Percentiles rank a stretch among this genome's conserved stretches.
Evolutionary conservation across 2,797 vertebrate genomes (phyloP).

Genomic region (Peromyscus eremicus): DNA sequence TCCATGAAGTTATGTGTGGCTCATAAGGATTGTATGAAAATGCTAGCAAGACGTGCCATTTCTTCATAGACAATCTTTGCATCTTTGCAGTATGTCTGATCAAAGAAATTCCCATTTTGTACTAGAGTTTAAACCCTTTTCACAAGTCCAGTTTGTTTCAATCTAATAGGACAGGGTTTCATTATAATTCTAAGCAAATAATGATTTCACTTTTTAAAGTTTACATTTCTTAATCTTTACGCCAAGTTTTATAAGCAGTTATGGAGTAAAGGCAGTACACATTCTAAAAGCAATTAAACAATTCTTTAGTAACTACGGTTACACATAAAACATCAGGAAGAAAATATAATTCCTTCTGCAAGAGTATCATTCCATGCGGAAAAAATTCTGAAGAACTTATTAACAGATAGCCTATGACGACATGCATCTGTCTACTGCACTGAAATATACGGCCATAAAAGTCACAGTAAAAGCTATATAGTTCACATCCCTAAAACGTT

Average conservation of each 20-base stretch:
- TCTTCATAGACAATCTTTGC: background rate
- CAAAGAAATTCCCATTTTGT: background rate
- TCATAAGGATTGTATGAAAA: background rate
- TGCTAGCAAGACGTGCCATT: background rate
- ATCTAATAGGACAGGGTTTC: background rate
- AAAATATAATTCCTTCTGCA: conserved; percentile 16
- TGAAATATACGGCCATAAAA: background rate
- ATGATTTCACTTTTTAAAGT: background rate
- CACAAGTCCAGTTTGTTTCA: background rate
- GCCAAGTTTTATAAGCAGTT: background rate
- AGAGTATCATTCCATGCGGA: conserved; percentile 10
- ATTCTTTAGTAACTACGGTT: conserved; percentile 52
- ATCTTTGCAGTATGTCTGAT: background rate
- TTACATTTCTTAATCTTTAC: background rate
- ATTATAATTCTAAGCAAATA: conserved; percentile 17
- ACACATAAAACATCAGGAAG: conserved; percentile 41
- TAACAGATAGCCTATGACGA: background rate
- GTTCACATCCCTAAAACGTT: background rate
- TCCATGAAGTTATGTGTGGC: background rate
- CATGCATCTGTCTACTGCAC: background rate
- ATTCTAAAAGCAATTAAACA: conserved; percentile 55
- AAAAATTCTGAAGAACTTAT: background rate
- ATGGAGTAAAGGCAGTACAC: background rate
- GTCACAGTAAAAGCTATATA: background rate
- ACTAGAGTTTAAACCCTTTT: background rate